Percentiles rank a stretch among this genome's conserved stretches.
Conservation (phyloP, 2,888 invertebrate genomes). For the Chelonus formosanus region DNA sequence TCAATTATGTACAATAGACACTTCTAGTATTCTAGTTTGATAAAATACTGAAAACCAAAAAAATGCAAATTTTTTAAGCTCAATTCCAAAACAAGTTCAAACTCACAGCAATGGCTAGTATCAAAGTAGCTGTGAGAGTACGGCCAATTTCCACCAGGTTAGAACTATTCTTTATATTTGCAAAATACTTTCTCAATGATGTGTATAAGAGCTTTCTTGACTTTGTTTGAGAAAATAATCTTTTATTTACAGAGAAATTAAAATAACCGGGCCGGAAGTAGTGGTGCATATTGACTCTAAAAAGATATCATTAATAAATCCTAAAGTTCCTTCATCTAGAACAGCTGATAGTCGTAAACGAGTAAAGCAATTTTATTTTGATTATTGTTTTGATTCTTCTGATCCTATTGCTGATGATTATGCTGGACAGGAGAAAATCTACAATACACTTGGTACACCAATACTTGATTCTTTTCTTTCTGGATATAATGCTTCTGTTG, state of each 20-base stretch:
- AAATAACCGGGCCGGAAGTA: conserved; percentile 52
- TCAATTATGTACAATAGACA: too few relatives aligned
- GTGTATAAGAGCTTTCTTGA: too few relatives aligned
- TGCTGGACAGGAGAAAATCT: conserved; percentile 72
- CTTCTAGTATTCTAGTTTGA: conserved; percentile 6
- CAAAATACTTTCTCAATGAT: too few relatives aligned
- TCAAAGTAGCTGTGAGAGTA: conserved; percentile 73
- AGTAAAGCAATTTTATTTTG: conserved; percentile 71
- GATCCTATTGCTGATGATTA: conserved; percentile 66
- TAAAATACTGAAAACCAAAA: not conserved
- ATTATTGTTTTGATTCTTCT: conserved; percentile 72
- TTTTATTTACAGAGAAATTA: conserved; percentile 48
- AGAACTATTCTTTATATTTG: conserved; percentile 44
- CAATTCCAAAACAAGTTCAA: too few relatives aligned
- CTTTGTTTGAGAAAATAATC: too few relatives aligned
- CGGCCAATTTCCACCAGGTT: conserved; percentile 74
- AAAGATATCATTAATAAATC: conserved; percentile 52
- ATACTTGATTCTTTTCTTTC: conserved; percentile 72
- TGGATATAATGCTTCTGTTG: conserved; percentile 75
- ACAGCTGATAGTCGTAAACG: conserved; percentile 76
- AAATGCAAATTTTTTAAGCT: conserved; percentile 13
- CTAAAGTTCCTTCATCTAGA: conserved; percentile 72
- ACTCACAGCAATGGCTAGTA: conserved; percentile 68
- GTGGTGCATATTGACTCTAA: conserved; percentile 51
- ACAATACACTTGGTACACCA: conserved; percentile 72